A percentile compares a stretch with the other conserved stretches of the same genome.
These are phyloP conservation scores for Xylota segnis DNA, from an alignment of 2,888 invertebrate species.

Conservation along the genomic window DNA sequence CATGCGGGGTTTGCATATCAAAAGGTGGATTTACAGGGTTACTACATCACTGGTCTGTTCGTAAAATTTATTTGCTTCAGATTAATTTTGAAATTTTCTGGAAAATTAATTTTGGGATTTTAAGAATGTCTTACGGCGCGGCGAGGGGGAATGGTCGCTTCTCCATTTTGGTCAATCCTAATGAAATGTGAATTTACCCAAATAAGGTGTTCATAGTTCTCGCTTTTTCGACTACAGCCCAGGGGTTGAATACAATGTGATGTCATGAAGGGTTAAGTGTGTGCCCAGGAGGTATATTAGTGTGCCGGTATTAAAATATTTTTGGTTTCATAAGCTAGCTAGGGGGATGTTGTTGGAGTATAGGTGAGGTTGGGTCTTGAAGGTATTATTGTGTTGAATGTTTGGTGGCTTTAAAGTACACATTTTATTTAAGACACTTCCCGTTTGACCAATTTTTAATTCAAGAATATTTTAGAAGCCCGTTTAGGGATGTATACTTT, in stretches of 20 bases:
- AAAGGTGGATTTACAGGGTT: slow-evolving; percentile 70
- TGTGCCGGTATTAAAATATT: slow-evolving; percentile 69
- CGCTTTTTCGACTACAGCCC: slow-evolving; percentile 32
- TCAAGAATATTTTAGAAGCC: too few species aligned
- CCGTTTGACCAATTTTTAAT: too few species aligned
- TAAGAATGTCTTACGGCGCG: slow-evolving; percentile 63
- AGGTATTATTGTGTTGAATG: neutral
- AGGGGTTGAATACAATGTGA: slow-evolving; percentile 39
- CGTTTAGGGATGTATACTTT: too few species aligned
- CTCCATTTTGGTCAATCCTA: slow-evolving; percentile 68
- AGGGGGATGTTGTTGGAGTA: neutral
- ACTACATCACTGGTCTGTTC: slow-evolving; percentile 4
- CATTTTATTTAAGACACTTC: too few species aligned
- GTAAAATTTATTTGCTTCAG: slow-evolving; percentile 74
- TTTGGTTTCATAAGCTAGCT: slow-evolving; percentile 45
- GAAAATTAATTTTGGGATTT: slow-evolving; percentile 83
- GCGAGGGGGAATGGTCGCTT: slow-evolving; percentile 17
- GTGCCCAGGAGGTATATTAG: slow-evolving; percentile 46
- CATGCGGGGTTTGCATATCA: slow-evolving; percentile 75
- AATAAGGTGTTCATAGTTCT: slow-evolving; percentile 76
- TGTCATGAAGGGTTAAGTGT: slow-evolving; percentile 63
- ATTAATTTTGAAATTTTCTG: slow-evolving; percentile 84
- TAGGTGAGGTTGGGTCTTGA: neutral
- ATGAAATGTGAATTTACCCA: slow-evolving; percentile 74
- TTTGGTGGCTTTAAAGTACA: neutral